Percentiles rank a stretch among this genome's conserved stretches.
These are phyloP conservation scores for Cheilosia grossa DNA, from an alignment of 2,888 invertebrate species.

Conservation along the genomic window DNA sequence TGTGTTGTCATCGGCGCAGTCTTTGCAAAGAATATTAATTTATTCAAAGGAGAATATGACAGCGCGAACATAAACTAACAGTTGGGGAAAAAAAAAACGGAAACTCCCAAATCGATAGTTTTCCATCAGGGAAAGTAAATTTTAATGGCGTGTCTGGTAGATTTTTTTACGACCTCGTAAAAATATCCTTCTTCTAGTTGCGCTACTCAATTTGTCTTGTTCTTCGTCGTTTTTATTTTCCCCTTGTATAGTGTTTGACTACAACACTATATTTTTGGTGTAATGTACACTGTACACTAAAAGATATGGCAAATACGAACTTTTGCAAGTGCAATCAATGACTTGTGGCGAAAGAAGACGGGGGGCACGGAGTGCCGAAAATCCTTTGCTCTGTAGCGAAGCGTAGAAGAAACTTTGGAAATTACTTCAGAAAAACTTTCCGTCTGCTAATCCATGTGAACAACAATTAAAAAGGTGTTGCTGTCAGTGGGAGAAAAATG, in stretches of 20 bases:
- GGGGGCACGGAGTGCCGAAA: background rate
- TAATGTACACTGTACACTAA: background rate
- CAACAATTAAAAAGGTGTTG: constrained; percentile 71
- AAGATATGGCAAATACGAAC: constrained; percentile 37
- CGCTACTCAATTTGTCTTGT: constrained; percentile 68
- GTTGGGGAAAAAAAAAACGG: background rate
- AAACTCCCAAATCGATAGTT: constrained; percentile 66
- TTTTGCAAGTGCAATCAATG: constrained; percentile 44
- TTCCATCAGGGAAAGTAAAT: constrained; percentile 73
- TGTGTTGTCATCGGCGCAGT: background rate
- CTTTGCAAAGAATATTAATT: constrained; percentile 37
- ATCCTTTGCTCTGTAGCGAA: constrained; percentile 7
- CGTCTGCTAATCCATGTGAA: constrained; percentile 49
- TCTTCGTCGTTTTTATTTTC: constrained; percentile 33
- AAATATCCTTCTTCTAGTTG: constrained; percentile 52
- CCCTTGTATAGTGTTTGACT: constrained; percentile 41
- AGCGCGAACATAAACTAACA: background rate
- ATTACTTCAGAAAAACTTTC: constrained; percentile 50
- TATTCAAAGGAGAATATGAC: constrained; percentile 44
- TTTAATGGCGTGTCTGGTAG: constrained; percentile 71
- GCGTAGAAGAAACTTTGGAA: constrained; percentile 47
- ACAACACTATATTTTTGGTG: constrained; percentile 39
- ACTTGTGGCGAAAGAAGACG: constrained; percentile 2
- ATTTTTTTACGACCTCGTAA: constrained; percentile 72
- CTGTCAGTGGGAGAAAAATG: constrained; percentile 45